Conservation (phyloP, 2,113 vertebrate genomes). For the Tricholaema leucomelas region DNA sequence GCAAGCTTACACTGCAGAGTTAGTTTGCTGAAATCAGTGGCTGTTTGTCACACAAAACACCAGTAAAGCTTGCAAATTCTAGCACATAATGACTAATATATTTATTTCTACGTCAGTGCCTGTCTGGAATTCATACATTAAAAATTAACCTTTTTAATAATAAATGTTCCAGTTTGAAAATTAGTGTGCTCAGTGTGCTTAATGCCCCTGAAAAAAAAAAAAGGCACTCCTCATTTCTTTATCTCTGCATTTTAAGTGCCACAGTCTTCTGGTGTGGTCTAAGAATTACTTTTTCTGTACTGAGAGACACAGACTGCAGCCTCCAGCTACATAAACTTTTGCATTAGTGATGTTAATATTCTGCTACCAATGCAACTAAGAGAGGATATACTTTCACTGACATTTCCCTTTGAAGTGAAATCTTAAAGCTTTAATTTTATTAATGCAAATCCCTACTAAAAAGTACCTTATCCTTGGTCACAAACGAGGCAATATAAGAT, state of each 20-base stretch:
- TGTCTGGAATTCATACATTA: conserved; percentile 17
- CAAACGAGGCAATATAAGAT: not conserved
- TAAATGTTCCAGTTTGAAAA: conserved; percentile 16
- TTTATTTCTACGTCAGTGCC: conserved; percentile 14
- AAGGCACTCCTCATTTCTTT: not conserved
- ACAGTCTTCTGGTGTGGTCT: not conserved
- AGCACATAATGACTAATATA: not conserved
- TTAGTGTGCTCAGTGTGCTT: not conserved
- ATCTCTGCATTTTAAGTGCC: not conserved
- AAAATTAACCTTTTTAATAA: conserved; percentile 41
- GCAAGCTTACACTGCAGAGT: not conserved
- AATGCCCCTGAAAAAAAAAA: not conserved
- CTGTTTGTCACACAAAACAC: not conserved
- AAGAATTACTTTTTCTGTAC: conserved; percentile 18
- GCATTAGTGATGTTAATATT: conserved; percentile 27
- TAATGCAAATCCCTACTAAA: conserved; percentile 53
- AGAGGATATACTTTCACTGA: conserved; percentile 30
- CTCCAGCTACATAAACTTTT: conserved; percentile 12
- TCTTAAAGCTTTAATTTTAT: conserved; percentile 60
- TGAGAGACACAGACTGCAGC: not conserved
- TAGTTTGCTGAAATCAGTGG: conserved; percentile 14
- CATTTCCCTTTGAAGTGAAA: conserved; percentile 62
- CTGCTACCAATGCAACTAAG: conserved; percentile 30
- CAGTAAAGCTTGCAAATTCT: conserved; percentile 9
- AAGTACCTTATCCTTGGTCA: conserved; percentile 49